Evolutionary conservation across 2,113 vertebrate species (phyloP).

Genomic region (Hippocampus guttulatus): DNA sequence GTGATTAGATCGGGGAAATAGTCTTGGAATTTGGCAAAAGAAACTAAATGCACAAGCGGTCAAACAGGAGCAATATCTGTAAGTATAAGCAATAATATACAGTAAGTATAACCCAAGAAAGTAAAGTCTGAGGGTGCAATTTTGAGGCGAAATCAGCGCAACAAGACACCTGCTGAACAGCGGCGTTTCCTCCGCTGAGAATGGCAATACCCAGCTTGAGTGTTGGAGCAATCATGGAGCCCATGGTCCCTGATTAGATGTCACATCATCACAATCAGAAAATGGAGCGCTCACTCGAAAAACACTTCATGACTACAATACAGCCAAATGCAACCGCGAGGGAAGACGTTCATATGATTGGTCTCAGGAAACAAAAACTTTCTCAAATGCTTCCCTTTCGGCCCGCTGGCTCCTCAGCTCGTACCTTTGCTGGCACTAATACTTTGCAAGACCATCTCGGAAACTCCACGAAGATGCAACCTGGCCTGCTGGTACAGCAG

Average conservation of each 20-base stretch:
- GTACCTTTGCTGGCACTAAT: conserved; percentile 90
- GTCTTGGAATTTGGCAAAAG: neutral
- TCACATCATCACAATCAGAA: conserved; percentile 10
- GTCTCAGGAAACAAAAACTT: neutral
- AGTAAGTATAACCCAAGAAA: neutral
- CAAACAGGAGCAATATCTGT: neutral
- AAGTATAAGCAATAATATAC: no score
- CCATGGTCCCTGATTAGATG: conserved; percentile 72
- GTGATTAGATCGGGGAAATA: neutral
- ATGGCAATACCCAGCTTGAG: conserved; percentile 89
- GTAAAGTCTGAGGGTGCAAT: neutral
- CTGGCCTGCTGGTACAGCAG: conserved; percentile 91
- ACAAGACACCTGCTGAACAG: conserved; percentile 84
- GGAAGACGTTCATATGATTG: neutral
- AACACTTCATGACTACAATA: neutral
- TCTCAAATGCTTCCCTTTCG: neutral
- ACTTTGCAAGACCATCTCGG: conserved; percentile 92
- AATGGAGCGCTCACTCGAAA: neutral
- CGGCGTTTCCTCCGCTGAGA: conserved; percentile 88
- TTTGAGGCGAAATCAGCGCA: neutral
- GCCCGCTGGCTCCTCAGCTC: neutral
- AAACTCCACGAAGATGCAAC: conserved; percentile 84
- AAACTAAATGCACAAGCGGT: neutral
- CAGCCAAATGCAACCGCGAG: neutral
- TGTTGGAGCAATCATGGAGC: conserved; percentile 84